Percentiles rank a stretch among this genome's conserved stretches.
Conservation (phyloP, 2,113 vertebrate species). For the Epinephelus lanceolatus region DNA sequence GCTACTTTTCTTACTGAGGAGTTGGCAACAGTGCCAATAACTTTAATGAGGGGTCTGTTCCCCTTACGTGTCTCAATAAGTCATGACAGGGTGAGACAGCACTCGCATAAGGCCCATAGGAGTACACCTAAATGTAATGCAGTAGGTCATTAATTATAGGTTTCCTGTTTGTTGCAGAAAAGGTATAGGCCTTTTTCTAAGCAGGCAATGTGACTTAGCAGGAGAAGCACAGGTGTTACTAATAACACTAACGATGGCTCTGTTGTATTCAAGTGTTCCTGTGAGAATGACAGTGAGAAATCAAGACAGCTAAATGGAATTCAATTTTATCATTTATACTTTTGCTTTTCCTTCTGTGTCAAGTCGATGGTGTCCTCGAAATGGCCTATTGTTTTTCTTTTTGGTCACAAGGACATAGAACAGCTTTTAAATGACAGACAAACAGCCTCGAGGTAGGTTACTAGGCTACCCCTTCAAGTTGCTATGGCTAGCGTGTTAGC, state of each 20-base stretch:
- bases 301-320: too few species aligned
- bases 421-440: not conserved
- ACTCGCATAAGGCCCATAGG: not conserved
- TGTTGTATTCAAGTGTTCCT: too few species aligned
- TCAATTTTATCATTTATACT: too few species aligned
- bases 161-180: not conserved
- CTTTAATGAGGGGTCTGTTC: not conserved
- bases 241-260: too few species aligned
- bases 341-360: too few species aligned
- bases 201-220: too few species aligned
- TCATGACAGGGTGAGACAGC: not conserved
- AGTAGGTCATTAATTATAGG: not conserved
- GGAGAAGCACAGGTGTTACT: too few species aligned
- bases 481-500: not conserved
- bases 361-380: too few species aligned
- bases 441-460: not conserved
- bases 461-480: too few species aligned
- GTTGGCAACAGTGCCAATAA: not conserved
- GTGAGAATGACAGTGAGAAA: too few species aligned
- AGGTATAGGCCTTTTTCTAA: too few species aligned
- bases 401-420: not conserved
- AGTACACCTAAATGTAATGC: not conserved
- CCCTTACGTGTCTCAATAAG: not conserved
- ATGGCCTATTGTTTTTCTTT: not conserved
- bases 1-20: too few species aligned